Evolutionary conservation across 2,113 vertebrate species (phyloP).

Genomic region (Todiramphus saurophagus): DNA sequence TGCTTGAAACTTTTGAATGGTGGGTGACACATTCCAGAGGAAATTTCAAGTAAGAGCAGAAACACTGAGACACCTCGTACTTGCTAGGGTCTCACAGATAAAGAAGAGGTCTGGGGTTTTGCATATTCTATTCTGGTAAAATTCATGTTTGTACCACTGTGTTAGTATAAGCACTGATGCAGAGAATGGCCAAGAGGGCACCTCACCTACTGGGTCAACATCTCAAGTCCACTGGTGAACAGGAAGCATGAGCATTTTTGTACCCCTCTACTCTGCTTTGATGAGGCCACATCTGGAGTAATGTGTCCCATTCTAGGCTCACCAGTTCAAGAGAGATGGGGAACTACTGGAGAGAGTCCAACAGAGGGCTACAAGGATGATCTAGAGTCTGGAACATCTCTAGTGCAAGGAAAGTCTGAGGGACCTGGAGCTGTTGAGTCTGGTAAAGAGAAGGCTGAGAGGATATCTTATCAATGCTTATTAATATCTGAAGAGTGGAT

Average conservation of each 20-base stretch:
- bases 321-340: too few relatives aligned
- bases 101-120: background rate
- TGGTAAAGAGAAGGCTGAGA: too few relatives aligned
- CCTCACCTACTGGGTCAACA: background rate
- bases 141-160: background rate
- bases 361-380: too few relatives aligned
- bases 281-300: too few relatives aligned
- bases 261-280: too few relatives aligned
- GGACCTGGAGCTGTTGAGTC: too few relatives aligned
- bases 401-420: too few relatives aligned
- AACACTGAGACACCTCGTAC: background rate
- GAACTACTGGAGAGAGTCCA: too few relatives aligned
- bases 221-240: background rate
- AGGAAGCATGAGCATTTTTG: background rate
- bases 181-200: background rate
- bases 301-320: too few relatives aligned
- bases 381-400: too few relatives aligned
- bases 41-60: background rate
- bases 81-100: background rate
- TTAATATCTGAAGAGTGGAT: too few relatives aligned
- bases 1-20: background rate
- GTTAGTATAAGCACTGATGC: accelerated
- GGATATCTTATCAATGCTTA: too few relatives aligned
- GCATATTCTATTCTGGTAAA: background rate
- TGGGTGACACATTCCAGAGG: background rate